phyloP scores from a whole-genome alignment of 2,113 vertebrate species.

The Siphamia tubifer region DNA sequence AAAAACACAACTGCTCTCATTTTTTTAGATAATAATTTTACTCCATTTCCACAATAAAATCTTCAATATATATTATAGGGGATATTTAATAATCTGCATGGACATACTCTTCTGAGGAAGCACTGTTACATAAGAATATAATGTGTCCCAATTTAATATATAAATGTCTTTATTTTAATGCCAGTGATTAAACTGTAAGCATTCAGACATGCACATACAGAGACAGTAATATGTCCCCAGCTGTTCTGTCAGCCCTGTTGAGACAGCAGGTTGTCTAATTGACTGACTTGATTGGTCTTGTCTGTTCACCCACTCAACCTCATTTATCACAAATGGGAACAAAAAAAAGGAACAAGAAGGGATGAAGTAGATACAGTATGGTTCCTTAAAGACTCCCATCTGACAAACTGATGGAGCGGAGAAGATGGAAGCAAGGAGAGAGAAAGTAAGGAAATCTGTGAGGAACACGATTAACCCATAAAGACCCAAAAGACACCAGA shows the following conservation, averaged over 20 bases:
- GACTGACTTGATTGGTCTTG: conserved; percentile 59
- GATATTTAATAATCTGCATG: too few relatives aligned
- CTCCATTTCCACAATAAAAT: too few relatives aligned
- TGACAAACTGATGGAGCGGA: not conserved
- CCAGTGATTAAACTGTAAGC: not conserved
- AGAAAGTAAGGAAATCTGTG: not conserved
- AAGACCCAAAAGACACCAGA: too few relatives aligned
- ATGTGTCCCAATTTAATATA: not conserved
- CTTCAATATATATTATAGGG: too few relatives aligned
- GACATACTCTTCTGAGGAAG: too few relatives aligned
- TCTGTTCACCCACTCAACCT: conserved; percentile 37
- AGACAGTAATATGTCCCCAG: conserved; percentile 17
- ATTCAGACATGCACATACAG: not conserved
- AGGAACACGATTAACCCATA: too few relatives aligned
- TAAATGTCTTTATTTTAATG: not conserved
- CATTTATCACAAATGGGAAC: conserved; percentile 36
- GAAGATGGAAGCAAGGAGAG: not conserved
- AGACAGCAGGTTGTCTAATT: conserved; percentile 62
- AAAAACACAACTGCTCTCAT: too few relatives aligned
- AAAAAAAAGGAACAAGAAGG: not conserved
- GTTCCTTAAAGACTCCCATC: conserved; percentile 19
- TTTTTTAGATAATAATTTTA: too few relatives aligned
- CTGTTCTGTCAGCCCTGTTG: conserved; percentile 25
- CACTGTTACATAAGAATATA: too few relatives aligned
- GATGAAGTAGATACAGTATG: conserved; percentile 4